These are phyloP conservation scores for Atethmia centrago DNA, from an alignment of 2,888 invertebrate genomes.

Conservation along the genomic window DNA sequence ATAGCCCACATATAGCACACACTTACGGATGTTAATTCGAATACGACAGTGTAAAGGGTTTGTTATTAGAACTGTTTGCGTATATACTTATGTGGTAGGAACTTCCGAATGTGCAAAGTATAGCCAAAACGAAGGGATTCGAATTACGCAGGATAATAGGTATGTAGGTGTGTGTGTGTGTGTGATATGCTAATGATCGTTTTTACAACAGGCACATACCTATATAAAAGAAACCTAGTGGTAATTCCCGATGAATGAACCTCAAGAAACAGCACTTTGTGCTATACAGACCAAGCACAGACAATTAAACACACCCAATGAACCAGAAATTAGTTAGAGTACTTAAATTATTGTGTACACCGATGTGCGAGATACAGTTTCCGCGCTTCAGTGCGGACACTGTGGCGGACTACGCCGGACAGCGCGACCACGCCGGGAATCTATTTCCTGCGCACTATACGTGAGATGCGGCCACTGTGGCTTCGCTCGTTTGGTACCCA, in stretches of 20 bases:
- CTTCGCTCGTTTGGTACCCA: neutral
- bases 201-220: neutral
- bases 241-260: neutral
- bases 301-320: neutral
- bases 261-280: neutral
- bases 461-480: constrained; percentile 44
- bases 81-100: neutral
- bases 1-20: constrained; percentile 20
- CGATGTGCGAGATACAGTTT: constrained; percentile 9
- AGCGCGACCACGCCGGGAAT: constrained; percentile 42
- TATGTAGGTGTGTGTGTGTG: neutral
- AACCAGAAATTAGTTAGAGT: neutral
- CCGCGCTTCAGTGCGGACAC: constrained; percentile 19
- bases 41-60: constrained; percentile 18
- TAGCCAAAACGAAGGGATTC: neutral
- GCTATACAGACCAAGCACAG: neutral
- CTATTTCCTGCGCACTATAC: constrained; percentile 62
- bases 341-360: neutral
- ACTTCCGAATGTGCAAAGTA: neutral
- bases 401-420: constrained; percentile 36
- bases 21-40: constrained; percentile 48
- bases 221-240: neutral
- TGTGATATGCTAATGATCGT: neutral
- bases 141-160: neutral
- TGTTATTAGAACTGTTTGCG: constrained; percentile 12